Percentiles rank a stretch among this genome's conserved stretches.
These are phyloP conservation scores for Emydoidea blandingii DNA, from an alignment of 2,797 vertebrate species.

Conservation along the genomic window DNA sequence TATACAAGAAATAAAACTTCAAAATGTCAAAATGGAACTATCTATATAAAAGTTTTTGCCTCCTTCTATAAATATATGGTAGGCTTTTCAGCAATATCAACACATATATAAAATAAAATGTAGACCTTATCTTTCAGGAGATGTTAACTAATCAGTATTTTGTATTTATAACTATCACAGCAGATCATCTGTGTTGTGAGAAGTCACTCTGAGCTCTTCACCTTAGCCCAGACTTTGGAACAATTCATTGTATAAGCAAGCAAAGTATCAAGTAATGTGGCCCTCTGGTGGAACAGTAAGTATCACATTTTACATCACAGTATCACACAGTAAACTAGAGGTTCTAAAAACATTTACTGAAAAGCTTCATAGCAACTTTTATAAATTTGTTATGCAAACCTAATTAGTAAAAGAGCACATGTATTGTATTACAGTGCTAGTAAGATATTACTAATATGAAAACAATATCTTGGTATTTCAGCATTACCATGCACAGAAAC, in stretches of 20 bases:
- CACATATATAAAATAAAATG: not conserved
- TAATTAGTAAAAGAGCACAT: conserved; percentile 63
- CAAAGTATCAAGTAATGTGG: conserved; percentile 91
- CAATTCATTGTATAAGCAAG: conserved; percentile 76
- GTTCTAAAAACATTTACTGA: conserved; percentile 72
- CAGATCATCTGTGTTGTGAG: conserved; percentile 67
- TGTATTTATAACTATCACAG: conserved; percentile 60
- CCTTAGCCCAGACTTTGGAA: conserved; percentile 80
- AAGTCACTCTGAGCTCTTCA: conserved; percentile 79
- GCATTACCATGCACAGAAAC: conserved; percentile 57
- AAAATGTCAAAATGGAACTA: conserved; percentile 42
- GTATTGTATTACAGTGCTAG: conserved; percentile 2
- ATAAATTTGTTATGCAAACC: conserved; percentile 61
- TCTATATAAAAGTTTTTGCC: conserved; percentile 28
- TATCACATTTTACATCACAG: conserved; percentile 80
- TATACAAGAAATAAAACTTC: conserved; percentile 16
- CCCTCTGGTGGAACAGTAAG: conserved; percentile 95
- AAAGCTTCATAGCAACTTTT: conserved; percentile 67
- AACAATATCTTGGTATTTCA: conserved; percentile 1
- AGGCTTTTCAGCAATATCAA: conserved; percentile 21
- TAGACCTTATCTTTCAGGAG: not conserved
- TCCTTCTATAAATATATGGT: not conserved
- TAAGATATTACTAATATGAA: conserved; percentile 34
- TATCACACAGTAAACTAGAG: conserved; percentile 70
- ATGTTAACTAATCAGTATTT: conserved; percentile 34